A percentile compares a stretch with the other conserved stretches of the same genome.
These are phyloP conservation scores for Ammodytes dubius DNA, from an alignment of 2,113 vertebrate species.

Conservation along the genomic window DNA sequence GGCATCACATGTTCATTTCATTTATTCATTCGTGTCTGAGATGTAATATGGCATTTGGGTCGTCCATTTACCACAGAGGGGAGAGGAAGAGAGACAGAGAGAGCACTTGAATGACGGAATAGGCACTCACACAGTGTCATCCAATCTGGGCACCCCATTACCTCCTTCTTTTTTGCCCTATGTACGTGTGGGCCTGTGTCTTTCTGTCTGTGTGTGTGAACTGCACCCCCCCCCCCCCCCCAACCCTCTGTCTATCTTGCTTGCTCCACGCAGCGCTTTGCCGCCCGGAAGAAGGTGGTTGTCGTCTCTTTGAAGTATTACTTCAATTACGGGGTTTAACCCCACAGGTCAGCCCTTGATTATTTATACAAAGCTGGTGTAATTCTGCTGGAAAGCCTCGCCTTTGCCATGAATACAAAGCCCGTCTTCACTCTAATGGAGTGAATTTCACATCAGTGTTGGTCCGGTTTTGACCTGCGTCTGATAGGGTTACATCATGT, in stretches of 20 bases:
- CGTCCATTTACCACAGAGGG: constrained; percentile 85
- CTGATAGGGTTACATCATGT: constrained; percentile 90
- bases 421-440: constrained; percentile 85
- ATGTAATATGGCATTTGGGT: constrained; percentile 88
- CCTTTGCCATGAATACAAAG: constrained; percentile 91
- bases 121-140: constrained; percentile 87
- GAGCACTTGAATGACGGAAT: constrained; percentile 91
- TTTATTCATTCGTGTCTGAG: constrained; percentile 89
- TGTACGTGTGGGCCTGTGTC: constrained; percentile 40
- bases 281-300: constrained; percentile 90
- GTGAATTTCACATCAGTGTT: constrained; percentile 88
- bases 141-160: constrained; percentile 79
- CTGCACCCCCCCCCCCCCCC: constrained; percentile 64
- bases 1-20: constrained; percentile 86
- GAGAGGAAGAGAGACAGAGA: constrained; percentile 77
- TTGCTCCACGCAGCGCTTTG: constrained; percentile 83
- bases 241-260: constrained; percentile 82
- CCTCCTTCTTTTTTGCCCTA: constrained; percentile 65
- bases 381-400: constrained; percentile 93
- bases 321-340: constrained; percentile 99
- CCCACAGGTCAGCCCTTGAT: constrained; percentile 96
- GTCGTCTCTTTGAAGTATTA: constrained; percentile 98
- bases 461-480: constrained; percentile 89
- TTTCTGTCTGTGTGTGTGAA: constrained; percentile 35
- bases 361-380: constrained; percentile 98